Conservation (phyloP, 1,140 invertebrate genomes). For the Cotesia vestalis region DNA sequence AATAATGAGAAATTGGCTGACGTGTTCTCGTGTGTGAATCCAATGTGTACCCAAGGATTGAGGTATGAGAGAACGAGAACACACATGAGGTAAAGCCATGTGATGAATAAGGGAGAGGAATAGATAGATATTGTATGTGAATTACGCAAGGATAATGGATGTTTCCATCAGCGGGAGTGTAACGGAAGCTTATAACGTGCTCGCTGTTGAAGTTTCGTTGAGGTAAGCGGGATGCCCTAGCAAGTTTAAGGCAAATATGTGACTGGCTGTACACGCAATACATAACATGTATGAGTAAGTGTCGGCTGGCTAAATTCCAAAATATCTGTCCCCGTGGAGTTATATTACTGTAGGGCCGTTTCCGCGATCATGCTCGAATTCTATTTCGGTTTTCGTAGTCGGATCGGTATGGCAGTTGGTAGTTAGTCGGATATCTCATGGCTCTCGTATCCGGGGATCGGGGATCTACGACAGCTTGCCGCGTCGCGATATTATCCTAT, state of each 20-base stretch:
- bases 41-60: too few relatives aligned
- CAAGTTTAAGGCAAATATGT: constrained; percentile 28
- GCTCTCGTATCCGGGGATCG: constrained; percentile 20
- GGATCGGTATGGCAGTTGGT: too few relatives aligned
- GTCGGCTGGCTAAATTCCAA: constrained; percentile 37
- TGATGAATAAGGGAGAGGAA: too few relatives aligned
- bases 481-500: constrained; percentile 31
- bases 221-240: too few relatives aligned
- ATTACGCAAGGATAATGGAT: constrained; percentile 31
- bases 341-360: neutral
- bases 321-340: neutral
- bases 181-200: neutral
- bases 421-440: constrained; percentile 1
- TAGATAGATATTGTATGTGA: constrained; percentile 15
- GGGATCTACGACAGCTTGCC: constrained; percentile 39
- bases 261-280: neutral
- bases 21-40: neutral
- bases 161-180: constrained; percentile 24
- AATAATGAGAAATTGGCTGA: constrained; percentile 27
- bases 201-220: too few relatives aligned
- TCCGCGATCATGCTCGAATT: neutral
- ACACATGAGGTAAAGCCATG: too few relatives aligned
- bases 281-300: neutral
- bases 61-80: too few relatives aligned
- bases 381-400: too few relatives aligned